phyloP scores from a whole-genome alignment of 2,113 vertebrate genomes.

The Rhineura floridana region DNA sequence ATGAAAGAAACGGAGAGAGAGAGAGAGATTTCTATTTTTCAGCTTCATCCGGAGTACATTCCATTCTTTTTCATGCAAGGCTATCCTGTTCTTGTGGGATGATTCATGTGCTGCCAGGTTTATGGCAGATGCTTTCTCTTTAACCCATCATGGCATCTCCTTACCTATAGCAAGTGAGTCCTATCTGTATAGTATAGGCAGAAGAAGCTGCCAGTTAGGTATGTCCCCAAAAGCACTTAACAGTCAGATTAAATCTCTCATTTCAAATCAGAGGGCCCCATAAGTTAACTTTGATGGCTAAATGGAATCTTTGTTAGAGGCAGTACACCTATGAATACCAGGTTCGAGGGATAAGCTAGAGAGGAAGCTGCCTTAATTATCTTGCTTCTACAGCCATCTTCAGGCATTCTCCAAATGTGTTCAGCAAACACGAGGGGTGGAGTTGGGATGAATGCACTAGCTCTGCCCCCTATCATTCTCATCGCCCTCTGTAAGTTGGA shows the following conservation, averaged over 20 bases:
- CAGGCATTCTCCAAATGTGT: no score
- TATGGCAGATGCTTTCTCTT: not conserved
- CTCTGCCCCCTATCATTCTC: no score
- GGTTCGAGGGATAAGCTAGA: not conserved
- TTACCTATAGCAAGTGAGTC: not conserved
- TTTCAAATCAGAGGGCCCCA: not conserved
- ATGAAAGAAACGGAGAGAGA: no score
- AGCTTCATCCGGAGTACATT: not conserved
- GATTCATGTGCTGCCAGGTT: not conserved
- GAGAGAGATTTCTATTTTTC: not conserved
- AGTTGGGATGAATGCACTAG: no score
- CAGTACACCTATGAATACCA: not conserved
- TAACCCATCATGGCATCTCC: not conserved
- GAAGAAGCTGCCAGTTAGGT: not conserved
- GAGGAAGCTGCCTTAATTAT: not conserved
- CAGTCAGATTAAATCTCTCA: not conserved
- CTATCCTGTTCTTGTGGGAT: not conserved
- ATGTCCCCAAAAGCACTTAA: not conserved
- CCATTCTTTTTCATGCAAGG: not conserved
- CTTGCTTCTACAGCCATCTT: no score
- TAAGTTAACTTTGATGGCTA: not conserved
- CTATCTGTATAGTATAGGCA: not conserved
- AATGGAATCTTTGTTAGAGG: not conserved
- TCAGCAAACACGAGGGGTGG: no score
- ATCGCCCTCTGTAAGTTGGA: no score